These are phyloP conservation scores for Redunca redunca DNA, from an alignment of 2,113 vertebrate species.

Conservation along the genomic window DNA sequence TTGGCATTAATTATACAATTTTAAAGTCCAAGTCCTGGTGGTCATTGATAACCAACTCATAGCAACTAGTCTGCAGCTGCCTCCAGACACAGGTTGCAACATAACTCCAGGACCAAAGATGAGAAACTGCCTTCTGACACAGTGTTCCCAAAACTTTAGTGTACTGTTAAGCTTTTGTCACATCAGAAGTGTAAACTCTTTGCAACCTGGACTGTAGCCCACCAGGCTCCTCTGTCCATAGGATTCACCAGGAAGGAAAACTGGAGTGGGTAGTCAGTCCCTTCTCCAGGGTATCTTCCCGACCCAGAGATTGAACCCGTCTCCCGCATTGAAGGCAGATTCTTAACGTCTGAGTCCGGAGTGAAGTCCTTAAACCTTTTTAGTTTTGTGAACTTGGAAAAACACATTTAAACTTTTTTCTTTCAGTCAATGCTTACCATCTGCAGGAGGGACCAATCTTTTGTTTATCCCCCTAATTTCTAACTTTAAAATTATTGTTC, in stretches of 20 bases:
- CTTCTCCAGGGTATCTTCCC: background rate
- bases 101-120: fast-evolving
- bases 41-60: background rate
- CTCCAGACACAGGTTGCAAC: too few species aligned
- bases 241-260: background rate
- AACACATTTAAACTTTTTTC: background rate
- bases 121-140: background rate
- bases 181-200: background rate
- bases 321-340: background rate
- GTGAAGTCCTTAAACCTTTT: background rate
- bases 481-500: background rate
- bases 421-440: background rate
- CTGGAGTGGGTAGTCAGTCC: background rate
- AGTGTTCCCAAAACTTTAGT: background rate
- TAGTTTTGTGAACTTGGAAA: background rate
- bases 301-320: background rate
- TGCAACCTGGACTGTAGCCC: background rate
- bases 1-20: background rate
- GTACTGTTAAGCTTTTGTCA: background rate
- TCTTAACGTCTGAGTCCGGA: background rate
- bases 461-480: background rate
- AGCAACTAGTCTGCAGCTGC: background rate
- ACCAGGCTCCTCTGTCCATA: background rate
- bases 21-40: background rate
- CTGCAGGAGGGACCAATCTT: background rate